These are phyloP conservation scores for Drosophila melanosoma DNA, from an alignment of 2,888 invertebrate species.

Conservation along the genomic window DNA sequence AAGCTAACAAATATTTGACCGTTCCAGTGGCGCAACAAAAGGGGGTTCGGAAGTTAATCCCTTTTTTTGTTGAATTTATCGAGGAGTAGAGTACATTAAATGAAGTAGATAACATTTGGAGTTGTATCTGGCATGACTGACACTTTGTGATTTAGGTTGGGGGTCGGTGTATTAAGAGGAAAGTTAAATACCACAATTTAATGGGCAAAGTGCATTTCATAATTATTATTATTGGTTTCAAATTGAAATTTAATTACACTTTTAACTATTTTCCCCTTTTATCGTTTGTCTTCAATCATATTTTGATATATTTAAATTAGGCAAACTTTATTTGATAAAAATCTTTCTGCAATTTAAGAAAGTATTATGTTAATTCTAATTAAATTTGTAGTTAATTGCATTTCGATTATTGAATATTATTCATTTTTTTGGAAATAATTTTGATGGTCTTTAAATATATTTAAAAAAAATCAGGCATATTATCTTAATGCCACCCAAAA, in stretches of 20 bases:
- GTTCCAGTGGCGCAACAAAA: slow-evolving; percentile 16
- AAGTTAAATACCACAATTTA: not conserved
- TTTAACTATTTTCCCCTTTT: not conserved
- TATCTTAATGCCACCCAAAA: slow-evolving; percentile 1
- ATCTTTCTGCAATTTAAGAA: not conserved
- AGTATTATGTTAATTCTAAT: not conserved
- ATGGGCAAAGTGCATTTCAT: not conserved
- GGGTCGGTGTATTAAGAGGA: not conserved
- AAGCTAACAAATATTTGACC: slow-evolving; percentile 8
- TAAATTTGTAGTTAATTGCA: not conserved
- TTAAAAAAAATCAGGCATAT: not conserved
- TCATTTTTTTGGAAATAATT: not conserved
- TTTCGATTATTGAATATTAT: not conserved
- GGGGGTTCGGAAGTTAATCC: not conserved
- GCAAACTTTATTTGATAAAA: not conserved
- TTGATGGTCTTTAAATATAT: not conserved
- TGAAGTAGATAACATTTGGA: not conserved
- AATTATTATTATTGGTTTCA: not conserved
- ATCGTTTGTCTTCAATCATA: not conserved
- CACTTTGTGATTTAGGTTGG: not conserved
- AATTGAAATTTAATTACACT: not conserved
- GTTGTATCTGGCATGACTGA: not conserved
- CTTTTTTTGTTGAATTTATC: not conserved
- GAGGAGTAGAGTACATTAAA: not conserved
- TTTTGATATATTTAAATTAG: not conserved